Conservation (phyloP, 2,888 invertebrate species). For the Pycnomerus fuliginosus region DNA sequence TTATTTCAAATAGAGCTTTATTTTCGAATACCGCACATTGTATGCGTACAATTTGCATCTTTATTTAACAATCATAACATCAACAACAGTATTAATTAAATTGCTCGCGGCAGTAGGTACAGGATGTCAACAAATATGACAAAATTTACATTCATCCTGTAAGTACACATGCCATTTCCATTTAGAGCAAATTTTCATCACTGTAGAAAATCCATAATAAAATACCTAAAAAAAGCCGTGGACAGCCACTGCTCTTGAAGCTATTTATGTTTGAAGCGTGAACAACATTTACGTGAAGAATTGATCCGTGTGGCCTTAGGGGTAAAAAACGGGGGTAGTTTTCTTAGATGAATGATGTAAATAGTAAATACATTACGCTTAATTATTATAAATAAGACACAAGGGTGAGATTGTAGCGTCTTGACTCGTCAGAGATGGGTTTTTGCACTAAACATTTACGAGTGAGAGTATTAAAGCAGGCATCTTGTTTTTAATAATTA, state of each 20-base stretch:
- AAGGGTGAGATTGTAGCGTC: slow-evolving; percentile 42
- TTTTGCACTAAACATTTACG: slow-evolving; percentile 7
- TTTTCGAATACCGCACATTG: slow-evolving; percentile 40
- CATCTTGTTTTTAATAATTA: no score
- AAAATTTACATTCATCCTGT: slow-evolving; percentile 21
- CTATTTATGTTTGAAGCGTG: slow-evolving; percentile 26
- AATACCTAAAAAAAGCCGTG: slow-evolving; percentile 41
- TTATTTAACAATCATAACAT: slow-evolving; percentile 75
- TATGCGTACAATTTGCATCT: slow-evolving; percentile 76
- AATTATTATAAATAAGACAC: slow-evolving; percentile 39
- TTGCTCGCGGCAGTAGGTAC: slow-evolving; percentile 22
- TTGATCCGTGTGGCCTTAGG: slow-evolving; percentile 4
- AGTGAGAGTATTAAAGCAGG: no score
- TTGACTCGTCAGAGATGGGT: slow-evolving; percentile 35
- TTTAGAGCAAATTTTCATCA: slow-evolving; percentile 38
- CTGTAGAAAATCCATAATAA: slow-evolving; percentile 42
- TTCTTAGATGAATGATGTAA: slow-evolving; percentile 17
- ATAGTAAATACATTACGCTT: slow-evolving; percentile 12
- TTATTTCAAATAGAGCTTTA: slow-evolving; percentile 34
- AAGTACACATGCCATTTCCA: slow-evolving; percentile 14
- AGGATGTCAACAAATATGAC: slow-evolving; percentile 3
- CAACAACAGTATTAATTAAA: slow-evolving; percentile 68
- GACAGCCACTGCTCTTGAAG: slow-evolving; percentile 31
- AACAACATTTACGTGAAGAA: slow-evolving; percentile 33
- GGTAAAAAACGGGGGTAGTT: slow-evolving; percentile 12